Conservation (phyloP, 2,888 invertebrate species). For the Zygothrica quintamaculata region DNA sequence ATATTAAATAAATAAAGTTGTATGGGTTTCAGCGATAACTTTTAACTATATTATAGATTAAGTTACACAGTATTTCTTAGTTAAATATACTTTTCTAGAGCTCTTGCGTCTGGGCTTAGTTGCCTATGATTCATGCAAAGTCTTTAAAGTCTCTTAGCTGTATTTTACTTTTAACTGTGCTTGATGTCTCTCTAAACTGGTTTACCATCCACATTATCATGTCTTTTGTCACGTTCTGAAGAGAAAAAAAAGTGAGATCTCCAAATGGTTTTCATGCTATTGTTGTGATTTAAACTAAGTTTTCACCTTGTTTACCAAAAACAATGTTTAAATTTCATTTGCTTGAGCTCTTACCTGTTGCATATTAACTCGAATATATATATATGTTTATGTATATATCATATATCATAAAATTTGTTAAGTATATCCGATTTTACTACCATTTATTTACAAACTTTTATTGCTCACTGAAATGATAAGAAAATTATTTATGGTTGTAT, state of each 20-base stretch:
- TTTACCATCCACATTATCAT: conserved; percentile 53
- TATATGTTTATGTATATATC: conserved; percentile 1
- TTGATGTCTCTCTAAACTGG: conserved; percentile 64
- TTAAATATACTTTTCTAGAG: not conserved
- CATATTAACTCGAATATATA: conserved; percentile 46
- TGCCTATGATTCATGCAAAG: conserved; percentile 60
- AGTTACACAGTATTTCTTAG: not conserved
- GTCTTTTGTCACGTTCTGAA: conserved; percentile 74
- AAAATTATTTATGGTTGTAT: conserved; percentile 34
- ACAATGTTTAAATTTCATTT: conserved; percentile 11
- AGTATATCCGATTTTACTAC: conserved; percentile 41
- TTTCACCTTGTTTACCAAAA: conserved; percentile 63
- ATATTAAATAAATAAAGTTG: too few relatives aligned
- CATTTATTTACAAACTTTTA: conserved; percentile 43
- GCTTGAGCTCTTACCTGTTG: conserved; percentile 42
- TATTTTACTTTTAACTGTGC: conserved; percentile 32
- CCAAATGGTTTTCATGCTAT: conserved; percentile 36
- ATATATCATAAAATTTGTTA: conserved; percentile 6
- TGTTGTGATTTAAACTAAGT: conserved; percentile 36
- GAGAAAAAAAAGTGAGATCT: conserved; percentile 68
- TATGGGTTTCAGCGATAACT: too few relatives aligned
- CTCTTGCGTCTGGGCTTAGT: not conserved
- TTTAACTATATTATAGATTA: too few relatives aligned
- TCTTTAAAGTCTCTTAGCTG: conserved; percentile 13
- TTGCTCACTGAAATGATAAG: conserved; percentile 40